phyloP scores from a whole-genome alignment of 2,888 invertebrate genomes.

The Spodoptera picta region DNA sequence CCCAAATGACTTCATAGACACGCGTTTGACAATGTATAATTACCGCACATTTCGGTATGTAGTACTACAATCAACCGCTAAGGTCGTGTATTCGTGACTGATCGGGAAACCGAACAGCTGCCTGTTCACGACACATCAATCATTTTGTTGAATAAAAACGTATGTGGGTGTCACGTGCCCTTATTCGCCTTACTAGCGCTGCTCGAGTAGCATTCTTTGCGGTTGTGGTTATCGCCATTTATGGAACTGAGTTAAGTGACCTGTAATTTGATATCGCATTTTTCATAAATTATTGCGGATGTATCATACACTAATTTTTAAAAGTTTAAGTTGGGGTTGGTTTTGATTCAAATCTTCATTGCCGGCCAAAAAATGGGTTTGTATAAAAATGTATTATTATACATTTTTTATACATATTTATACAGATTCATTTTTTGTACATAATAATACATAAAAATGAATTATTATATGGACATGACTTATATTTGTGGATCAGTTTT shows the following conservation, averaged over 20 bases:
- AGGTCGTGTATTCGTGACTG: conserved; percentile 61
- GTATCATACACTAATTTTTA: too few relatives aligned
- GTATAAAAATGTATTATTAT: too few relatives aligned
- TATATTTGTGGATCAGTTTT: not conserved
- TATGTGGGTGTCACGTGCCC: conserved; percentile 43
- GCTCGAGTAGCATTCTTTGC: conserved; percentile 40
- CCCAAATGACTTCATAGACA: conserved; percentile 3
- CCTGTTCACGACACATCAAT: conserved; percentile 54
- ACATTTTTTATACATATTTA: too few relatives aligned
- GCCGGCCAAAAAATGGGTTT: too few relatives aligned
- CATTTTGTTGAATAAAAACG: conserved; percentile 32
- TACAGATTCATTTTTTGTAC: too few relatives aligned
- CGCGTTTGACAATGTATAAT: conserved; percentile 24
- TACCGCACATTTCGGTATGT: conserved; percentile 20
- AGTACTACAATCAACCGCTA: conserved; percentile 38
- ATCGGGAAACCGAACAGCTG: conserved; percentile 41
- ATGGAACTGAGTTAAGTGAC: conserved; percentile 2
- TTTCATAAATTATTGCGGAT: too few relatives aligned
- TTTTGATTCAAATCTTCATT: too few relatives aligned
- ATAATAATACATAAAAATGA: too few relatives aligned
- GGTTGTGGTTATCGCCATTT: conserved; percentile 22
- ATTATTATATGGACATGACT: too few relatives aligned
- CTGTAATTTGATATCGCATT: too few relatives aligned
- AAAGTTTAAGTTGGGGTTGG: too few relatives aligned
- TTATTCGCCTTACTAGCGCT: conserved; percentile 39